Percentiles rank a stretch among this genome's conserved stretches.
These are phyloP conservation scores for Camponotus fellah DNA, from an alignment of 2,888 invertebrate species.

Conservation along the genomic window DNA sequence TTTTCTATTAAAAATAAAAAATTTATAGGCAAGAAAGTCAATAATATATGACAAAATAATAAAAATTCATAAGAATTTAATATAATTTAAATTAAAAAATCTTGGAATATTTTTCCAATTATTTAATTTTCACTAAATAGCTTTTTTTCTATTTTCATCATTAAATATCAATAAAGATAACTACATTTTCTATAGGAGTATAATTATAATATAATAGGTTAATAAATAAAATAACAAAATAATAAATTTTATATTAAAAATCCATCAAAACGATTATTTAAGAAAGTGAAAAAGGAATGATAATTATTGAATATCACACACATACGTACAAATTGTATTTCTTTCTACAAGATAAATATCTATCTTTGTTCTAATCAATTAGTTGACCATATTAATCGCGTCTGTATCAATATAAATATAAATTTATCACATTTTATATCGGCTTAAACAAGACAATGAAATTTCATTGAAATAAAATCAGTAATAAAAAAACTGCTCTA, in stretches of 20 bases:
- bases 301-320: background rate
- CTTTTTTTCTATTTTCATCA: background rate
- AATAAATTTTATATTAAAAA: slow-evolving; percentile 7
- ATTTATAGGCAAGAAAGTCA: background rate
- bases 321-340: background rate
- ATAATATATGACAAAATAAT: background rate
- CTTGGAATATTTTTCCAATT: background rate
- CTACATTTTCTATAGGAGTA: background rate
- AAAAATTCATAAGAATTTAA: background rate
- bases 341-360: background rate
- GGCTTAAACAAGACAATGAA: background rate
- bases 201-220: too few relatives aligned
- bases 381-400: background rate
- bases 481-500: background rate
- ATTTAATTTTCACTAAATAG: background rate
- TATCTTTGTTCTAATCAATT: slow-evolving; percentile 11
- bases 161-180: background rate
- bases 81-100: background rate
- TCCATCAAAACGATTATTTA: background rate
- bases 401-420: slow-evolving; percentile 33
- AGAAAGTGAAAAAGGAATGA: background rate
- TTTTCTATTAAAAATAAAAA: background rate
- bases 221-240: background rate
- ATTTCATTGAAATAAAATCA: background rate
- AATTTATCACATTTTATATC: background rate